Conservation (phyloP, 1,140 invertebrate genomes). For the Pseudachorutes palmiensis region DNA sequence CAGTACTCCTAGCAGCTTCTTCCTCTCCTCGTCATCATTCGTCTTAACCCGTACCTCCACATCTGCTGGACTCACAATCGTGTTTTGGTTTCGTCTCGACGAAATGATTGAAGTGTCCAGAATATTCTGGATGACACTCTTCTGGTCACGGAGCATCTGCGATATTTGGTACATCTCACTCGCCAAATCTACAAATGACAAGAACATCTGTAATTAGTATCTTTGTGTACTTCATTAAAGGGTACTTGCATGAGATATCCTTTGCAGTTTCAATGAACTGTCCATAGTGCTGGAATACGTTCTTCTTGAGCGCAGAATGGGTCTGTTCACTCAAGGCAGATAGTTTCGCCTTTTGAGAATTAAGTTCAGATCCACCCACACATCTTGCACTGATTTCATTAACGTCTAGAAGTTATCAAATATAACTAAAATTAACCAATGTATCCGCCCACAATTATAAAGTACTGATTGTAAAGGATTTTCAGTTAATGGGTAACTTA, state of each 20-base stretch:
- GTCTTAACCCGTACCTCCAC: conserved; percentile 51
- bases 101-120: conserved; percentile 62
- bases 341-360: conserved; percentile 71
- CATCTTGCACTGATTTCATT: conserved; percentile 71
- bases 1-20: conserved; percentile 66
- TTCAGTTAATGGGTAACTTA: too few relatives aligned
- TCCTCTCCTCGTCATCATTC: conserved; percentile 51
- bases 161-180: conserved; percentile 98
- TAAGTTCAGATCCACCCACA: conserved; percentile 72
- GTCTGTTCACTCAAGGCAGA: conserved; percentile 80
- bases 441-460: too few relatives aligned
- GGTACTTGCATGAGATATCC: conserved; percentile 78
- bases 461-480: too few relatives aligned
- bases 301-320: conserved; percentile 80
- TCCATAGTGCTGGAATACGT: conserved; percentile 96
- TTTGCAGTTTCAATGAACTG: conserved; percentile 97
- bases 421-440: too few relatives aligned
- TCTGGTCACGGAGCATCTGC: conserved; percentile 89
- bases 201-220: conserved; percentile 8
- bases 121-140: conserved; percentile 69
- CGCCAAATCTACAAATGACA: conserved; percentile 65
- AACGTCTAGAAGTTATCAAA: too few relatives aligned
- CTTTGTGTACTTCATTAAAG: background rate
- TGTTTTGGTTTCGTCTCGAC: conserved; percentile 49
- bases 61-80: conserved; percentile 41